Conservation (phyloP, 64 coral and sea anemone genomes). For the Pocillopora damicornis region DNA sequence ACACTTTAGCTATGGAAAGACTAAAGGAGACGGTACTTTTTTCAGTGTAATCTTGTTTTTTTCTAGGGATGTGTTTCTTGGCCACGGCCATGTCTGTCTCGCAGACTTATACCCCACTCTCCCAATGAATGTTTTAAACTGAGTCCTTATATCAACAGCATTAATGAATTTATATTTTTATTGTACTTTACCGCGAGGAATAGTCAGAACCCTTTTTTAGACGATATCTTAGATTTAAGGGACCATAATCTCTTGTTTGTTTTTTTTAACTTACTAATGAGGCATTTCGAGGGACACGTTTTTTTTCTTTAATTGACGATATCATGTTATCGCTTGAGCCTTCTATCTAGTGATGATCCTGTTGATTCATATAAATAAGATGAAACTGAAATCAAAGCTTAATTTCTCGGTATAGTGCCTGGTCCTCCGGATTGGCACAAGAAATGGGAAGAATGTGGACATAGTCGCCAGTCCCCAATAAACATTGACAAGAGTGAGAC, state of each 20-base stretch:
- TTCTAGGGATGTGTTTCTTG: no score
- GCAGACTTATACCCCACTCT: no score
- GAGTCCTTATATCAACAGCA: no score
- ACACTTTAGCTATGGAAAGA: background rate
- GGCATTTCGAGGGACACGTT: background rate
- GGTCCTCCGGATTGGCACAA: constrained; percentile 6
- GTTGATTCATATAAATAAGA: background rate
- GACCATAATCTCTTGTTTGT: no score
- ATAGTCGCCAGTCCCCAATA: background rate
- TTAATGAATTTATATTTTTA: no score
- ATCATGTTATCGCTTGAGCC: background rate
- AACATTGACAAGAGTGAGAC: background rate
- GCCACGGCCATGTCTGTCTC: no score
- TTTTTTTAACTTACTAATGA: background rate
- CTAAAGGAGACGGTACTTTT: background rate
- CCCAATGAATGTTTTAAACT: no score
- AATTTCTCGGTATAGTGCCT: background rate
- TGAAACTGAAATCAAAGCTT: no score
- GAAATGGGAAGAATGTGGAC: background rate
- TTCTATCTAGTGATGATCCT: background rate
- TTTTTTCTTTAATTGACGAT: background rate
- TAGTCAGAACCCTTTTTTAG: no score
- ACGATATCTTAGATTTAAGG: no score
- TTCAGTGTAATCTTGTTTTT: background rate
- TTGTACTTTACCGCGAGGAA: no score